phyloP scores from a whole-genome alignment of 2,888 invertebrate genomes.

The Tineola bisselliella region DNA sequence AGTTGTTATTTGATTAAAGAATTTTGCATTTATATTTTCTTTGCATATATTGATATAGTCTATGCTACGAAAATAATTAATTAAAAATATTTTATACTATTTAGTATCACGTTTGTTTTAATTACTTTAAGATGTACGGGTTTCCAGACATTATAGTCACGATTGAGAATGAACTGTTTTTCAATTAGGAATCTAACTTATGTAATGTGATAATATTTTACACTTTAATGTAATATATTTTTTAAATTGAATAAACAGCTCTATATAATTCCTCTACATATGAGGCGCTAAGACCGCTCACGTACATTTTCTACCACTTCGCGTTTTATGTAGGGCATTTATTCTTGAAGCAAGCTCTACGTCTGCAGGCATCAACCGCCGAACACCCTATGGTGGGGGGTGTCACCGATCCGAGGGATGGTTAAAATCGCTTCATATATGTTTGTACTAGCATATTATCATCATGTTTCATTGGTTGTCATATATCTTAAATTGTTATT shows the following conservation, averaged over 20 bases:
- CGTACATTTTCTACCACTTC: slow-evolving; percentile 66
- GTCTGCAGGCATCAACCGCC: slow-evolving; percentile 11
- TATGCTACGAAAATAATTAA: too few relatives aligned
- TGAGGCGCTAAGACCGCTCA: slow-evolving; percentile 58
- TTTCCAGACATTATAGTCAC: too few relatives aligned
- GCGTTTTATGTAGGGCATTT: slow-evolving; percentile 64
- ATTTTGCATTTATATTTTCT: neutral
- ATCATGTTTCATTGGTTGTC: slow-evolving; percentile 1
- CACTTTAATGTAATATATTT: too few relatives aligned
- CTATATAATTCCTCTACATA: slow-evolving; percentile 29
- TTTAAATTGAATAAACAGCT: too few relatives aligned
- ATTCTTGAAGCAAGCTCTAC: slow-evolving; percentile 41
- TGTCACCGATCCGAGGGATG: slow-evolving; percentile 29
- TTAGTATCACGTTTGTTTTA: too few relatives aligned
- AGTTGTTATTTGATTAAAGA: slow-evolving; percentile 25
- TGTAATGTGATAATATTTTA: too few relatives aligned
- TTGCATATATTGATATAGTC: too few relatives aligned
- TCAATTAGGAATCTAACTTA: too few relatives aligned
- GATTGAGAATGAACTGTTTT: too few relatives aligned
- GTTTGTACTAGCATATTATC: slow-evolving; percentile 14
- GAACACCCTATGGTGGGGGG: slow-evolving; percentile 12
- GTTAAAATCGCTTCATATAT: slow-evolving; percentile 30
- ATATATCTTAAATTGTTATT: neutral
- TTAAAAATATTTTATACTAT: too few relatives aligned
- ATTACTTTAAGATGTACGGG: too few relatives aligned